Evolutionary conservation across 2,113 vertebrate species (phyloP), one percentile per base, ranked within the genome.

Genomic region (Onychostruthus taczanowskii): DNA sequence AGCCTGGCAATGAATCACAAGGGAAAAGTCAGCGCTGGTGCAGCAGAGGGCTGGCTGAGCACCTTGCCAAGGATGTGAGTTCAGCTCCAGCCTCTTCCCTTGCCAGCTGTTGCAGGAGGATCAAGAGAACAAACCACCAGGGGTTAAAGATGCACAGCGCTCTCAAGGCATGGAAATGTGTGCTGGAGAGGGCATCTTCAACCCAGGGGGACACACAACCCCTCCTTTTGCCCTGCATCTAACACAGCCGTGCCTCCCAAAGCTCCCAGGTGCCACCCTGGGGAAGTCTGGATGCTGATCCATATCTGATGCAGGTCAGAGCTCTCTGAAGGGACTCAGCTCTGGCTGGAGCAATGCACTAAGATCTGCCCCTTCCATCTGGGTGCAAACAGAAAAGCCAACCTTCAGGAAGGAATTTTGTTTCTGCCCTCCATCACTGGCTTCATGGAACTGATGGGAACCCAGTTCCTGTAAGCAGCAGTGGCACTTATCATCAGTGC

Each of bases 211-310:
- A 68, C 19, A 46, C 1, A 2, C 3, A 18, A 5, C 16, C 27
- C 21, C 12, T 81, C 30, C 53, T 75, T 53, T 27, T 50, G 9
- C 61, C 14, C 39, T 78, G 61, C 43, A 62, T 33, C 44, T 50
- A n/a, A 80, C 26, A 30, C 0, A 0, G 44, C 79, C 11, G 39
- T 39, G 23, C 17, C 44, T 41, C 72, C 18, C 1, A 35, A 75
- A 75, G 47, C 30, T 52, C 18, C 33, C 0, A 0, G 20, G 11
- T n/a, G 39, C 39, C 46, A 49, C 47, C 17, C 44, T 43, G 43
- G 66, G 52, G 30, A 59, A 0, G 0, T 21, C 78, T 43, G 50
- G 44, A 28, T 35, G 26, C 28, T 67, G n/a, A 79, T 41, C 2
- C 1, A 4, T 44, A 39, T 5, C 33, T 31, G 41, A 47, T 7